Percentiles rank a stretch among this genome's conserved stretches.
phyloP scores from a whole-genome alignment of 2,113 vertebrate genomes.

The Ameiurus melas region DNA sequence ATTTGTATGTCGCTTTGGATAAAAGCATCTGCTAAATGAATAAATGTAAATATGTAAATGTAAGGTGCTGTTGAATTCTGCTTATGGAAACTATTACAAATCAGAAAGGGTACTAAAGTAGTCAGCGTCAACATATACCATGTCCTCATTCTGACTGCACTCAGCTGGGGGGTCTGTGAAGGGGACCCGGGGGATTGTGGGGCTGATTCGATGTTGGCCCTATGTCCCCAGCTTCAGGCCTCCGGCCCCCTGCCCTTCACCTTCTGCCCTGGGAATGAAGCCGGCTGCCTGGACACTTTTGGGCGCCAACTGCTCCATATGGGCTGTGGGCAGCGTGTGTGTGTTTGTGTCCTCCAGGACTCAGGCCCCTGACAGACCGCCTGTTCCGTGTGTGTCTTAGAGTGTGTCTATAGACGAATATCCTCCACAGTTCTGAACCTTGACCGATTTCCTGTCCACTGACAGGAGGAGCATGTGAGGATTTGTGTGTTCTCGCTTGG shows the following conservation, averaged over 20 bases:
- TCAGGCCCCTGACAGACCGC: constrained; percentile 41
- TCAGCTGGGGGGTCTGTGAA: constrained; percentile 45
- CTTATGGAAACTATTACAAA: not conserved
- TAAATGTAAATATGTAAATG: too few species aligned
- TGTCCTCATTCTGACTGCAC: constrained; percentile 41
- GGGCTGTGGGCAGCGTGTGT: constrained; percentile 64
- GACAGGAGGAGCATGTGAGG: constrained; percentile 48
- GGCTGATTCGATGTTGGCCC: constrained; percentile 65
- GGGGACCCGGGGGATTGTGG: constrained; percentile 28
- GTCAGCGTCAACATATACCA: constrained; percentile 12
- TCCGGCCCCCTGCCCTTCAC: constrained; percentile 69
- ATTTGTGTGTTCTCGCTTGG: constrained; percentile 39
- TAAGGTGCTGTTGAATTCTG: not conserved
- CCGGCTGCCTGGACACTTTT: constrained; percentile 75
- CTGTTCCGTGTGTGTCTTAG: constrained; percentile 39
- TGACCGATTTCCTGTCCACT: constrained; percentile 47
- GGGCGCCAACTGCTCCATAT: constrained; percentile 79
- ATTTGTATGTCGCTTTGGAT: too few species aligned
- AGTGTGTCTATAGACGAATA: constrained; percentile 23
- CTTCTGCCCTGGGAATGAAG: constrained; percentile 75
- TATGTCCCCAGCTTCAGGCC: constrained; percentile 54
- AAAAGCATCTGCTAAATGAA: too few species aligned
- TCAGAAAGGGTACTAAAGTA: not conserved
- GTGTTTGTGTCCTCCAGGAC: constrained; percentile 54
- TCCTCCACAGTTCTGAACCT: constrained; percentile 50